Evolutionary conservation across 2,888 invertebrate genomes (phyloP).

Genomic region (Eudasyphora cyanicolor): DNA sequence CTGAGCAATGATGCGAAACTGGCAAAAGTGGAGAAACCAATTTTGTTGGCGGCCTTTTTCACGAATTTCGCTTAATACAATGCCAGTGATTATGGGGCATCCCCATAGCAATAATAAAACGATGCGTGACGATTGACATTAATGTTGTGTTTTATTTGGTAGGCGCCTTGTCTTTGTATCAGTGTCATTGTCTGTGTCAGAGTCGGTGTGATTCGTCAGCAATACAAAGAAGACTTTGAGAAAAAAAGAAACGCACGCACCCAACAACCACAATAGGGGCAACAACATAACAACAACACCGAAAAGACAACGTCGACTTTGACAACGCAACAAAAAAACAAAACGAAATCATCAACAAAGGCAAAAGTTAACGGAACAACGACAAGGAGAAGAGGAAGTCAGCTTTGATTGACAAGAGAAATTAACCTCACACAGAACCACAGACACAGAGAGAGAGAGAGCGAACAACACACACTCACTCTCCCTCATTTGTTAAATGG

Average conservation of each 20-base stretch:
- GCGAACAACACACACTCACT: neutral
- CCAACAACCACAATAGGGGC: too few relatives aligned
- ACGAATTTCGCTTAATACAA: too few relatives aligned
- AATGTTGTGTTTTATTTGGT: neutral
- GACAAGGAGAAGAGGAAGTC: too few relatives aligned
- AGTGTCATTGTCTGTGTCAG: neutral
- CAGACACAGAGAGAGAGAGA: neutral
- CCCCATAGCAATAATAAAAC: neutral
- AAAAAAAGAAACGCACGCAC: too few relatives aligned
- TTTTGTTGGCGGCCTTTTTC: too few relatives aligned
- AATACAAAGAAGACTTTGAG: neutral
- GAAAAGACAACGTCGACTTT: neutral
- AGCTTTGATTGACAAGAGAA: conserved; percentile 22
- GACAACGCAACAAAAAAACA: too few relatives aligned
- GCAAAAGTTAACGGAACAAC: conserved; percentile 7
- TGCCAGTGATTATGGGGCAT: neutral
- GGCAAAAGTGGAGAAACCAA: neutral
- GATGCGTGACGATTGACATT: conserved; percentile 33
- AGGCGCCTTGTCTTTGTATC: neutral
- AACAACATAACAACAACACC: too few relatives aligned
- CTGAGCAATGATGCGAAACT: neutral
- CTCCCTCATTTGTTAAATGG: too few relatives aligned
- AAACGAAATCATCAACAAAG: neutral
- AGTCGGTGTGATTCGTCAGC: neutral
- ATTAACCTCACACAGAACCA: neutral